Percentiles rank a stretch among this genome's conserved stretches.
phyloP scores from a whole-genome alignment of 2,888 invertebrate genomes.

The Dorcus hopei region DNA sequence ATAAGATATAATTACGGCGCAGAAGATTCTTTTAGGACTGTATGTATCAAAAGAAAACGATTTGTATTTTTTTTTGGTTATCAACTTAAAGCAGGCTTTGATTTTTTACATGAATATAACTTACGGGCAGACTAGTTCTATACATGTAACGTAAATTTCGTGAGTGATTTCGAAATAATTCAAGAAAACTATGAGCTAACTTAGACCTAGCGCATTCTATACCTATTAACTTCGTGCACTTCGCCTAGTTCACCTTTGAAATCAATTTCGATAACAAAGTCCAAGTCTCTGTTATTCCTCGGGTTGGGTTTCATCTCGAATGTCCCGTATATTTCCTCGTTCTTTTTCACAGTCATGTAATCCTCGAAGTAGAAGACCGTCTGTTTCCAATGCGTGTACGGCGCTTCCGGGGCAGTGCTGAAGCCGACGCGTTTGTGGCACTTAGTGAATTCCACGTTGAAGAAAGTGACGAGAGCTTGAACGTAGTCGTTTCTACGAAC shows the following conservation, averaged over 20 bases:
- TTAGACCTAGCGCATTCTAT: slow-evolving; percentile 78
- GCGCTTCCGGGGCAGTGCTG: slow-evolving; percentile 96
- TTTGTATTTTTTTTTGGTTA: too few relatives aligned
- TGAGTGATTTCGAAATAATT: background rate
- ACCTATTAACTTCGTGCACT: slow-evolving; percentile 80
- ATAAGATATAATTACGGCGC: too few relatives aligned
- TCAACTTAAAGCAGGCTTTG: too few relatives aligned
- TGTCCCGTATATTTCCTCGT: slow-evolving; percentile 88
- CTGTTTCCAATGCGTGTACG: slow-evolving; percentile 99
- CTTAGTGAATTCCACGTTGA: slow-evolving; percentile 99
- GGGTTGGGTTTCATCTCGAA: slow-evolving; percentile 95
- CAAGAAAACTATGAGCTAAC: too few relatives aligned
- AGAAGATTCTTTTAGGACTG: too few relatives aligned
- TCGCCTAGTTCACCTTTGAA: slow-evolving; percentile 88
- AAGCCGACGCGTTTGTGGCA: slow-evolving; percentile 98
- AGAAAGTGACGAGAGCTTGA: slow-evolving; percentile 97
- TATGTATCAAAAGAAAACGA: too few relatives aligned
- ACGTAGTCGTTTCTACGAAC: slow-evolving; percentile 89
- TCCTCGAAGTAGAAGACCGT: slow-evolving; percentile 96
- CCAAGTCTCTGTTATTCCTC: slow-evolving; percentile 94
- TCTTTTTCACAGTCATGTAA: slow-evolving; percentile 93
- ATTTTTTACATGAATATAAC: slow-evolving; percentile 5
- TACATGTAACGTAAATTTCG: slow-evolving; percentile 1
- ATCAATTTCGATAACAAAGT: slow-evolving; percentile 89
- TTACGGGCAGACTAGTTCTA: slow-evolving; percentile 10